Base-by-base conservation (phyloP, 2,888 invertebrate genomes). In the Kuschelorhynchus macadamiae region DNA sequence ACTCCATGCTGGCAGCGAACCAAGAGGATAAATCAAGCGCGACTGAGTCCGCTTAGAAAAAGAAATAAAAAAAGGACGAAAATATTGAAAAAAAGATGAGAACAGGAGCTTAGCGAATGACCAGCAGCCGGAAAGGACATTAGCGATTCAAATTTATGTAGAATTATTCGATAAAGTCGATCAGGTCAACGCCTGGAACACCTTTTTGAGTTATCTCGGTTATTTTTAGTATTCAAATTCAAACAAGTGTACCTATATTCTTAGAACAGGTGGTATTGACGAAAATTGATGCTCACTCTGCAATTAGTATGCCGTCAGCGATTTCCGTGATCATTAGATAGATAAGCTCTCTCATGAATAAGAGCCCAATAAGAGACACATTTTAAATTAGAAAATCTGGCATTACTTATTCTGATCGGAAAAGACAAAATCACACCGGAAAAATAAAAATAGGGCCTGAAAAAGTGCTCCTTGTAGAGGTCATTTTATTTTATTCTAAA, bases 141-240 rank as follows among this genome's bases (percentile, higher is more conserved):
- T 66, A 70, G 17, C 50, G 21, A 70, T 70, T 66, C 56, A 70
- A 70, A 70, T 70, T 70, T 69, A 69, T 69, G 69, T 60, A 69
- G 64, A 69, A 44, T 64, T 64, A 69, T 69, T 69, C 69, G 69
- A 69, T 65, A 55, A 69, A 69, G 60, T 69, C 69, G 69, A 69
- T 60, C 64, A 42, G 69, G 69, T 69, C 69, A 69, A 64, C 60
- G 69, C 63, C 60, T 69, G 52, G 46, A 56, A 68, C 68, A 68
- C 68, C 68, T 68, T 68, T 57, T 64, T 52, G 47, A 63, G 56
- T 57, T 68, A 68, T 59, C 56, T 9, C 42, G 47, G 32, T 53
- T 68, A 68, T 68, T 59, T 68, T 68, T 59, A 46, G 59, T 21
- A 44, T n/a, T 55, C 2, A 17, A 16, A 25, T 5, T 25, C 25